Base-by-base conservation (phyloP, 2,797 vertebrate species). In the Gallinago nigripennis region DNA sequence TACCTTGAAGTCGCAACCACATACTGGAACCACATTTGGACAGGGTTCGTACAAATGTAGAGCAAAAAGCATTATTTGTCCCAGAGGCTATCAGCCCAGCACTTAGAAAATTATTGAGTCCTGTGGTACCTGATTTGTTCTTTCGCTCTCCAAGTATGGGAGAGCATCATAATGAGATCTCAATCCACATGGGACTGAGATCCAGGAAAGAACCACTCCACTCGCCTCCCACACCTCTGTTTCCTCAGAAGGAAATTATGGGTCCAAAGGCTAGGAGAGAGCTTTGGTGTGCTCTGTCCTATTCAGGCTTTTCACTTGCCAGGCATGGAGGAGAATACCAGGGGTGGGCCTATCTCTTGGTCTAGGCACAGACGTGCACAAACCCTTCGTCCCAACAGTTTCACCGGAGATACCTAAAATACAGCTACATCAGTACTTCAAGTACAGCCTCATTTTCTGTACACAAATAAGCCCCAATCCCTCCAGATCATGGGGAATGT, bases 101-200 rank as follows among this genome's bases (percentile, higher is more conserved):
- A 66, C 20, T 61, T 54, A 28, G 7, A 56, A 9, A 81, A 15
- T 35, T 51, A 25, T 2, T 35, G 41, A 75, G 30, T 48, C 24
- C 5, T 16, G 9, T 12, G 18, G 19, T 21, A 71, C 15, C 18
- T 79, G 4, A 8, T 48, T 45, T 48, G 9, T 43, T 37, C 33
- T 86, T 51, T 16, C 3, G 8, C 6, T 72, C 18, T 8, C 16
- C 31, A 60, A 18, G 7, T 54, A 17, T 79, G 12, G 11, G 6
- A 53, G 3, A 60, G 1, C 6, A 17, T 9, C 1, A 0, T 58
- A n/a, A 41, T 70, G 30, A 65, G n/a, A 76, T 11, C 24, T 11
- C 18, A 61, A 30, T 50, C 14, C 25, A 21, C 8, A 37, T 25
- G 27, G 19, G 8, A 50, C 16, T 0, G 2, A 50, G 28, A 72